Base-by-base conservation (phyloP, 92 coral and sea anemone species). In the Bergia puertoricense region DNA sequence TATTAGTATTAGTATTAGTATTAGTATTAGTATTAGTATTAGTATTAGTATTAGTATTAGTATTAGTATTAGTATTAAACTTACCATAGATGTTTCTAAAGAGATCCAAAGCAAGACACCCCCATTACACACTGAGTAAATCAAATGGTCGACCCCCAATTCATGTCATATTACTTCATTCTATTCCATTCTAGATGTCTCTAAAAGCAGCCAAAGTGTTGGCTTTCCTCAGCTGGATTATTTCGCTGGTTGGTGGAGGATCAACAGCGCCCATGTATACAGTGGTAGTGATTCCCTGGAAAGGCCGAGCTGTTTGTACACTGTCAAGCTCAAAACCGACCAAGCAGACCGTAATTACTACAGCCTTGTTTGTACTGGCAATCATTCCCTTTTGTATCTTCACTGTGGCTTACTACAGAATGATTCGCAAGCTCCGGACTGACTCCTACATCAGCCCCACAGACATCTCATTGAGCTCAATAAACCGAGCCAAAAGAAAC, bases 401-500 rank as follows among this genome's bases (percentile, higher is more conserved):
- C 40, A 46, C n/a, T 51, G 62, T 50, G 42, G 82, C 82, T 46
- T 50, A 79, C 62, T 46, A 5, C 43, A 79, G 40, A 36, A 79
- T 79, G 82, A 79, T 79, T n/a, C 57, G 66, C 38, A 79, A 79
- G 62, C 82, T 79, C 8, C 57, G 38, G 6, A 8, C 40, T 30
- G 82, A 79, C 67, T 79, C 65, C 1, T 36, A 79, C 37, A 37
- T 79, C 82, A 79, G 62, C 0, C 82, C 82, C 8, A 79, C 66
- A 11, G 82, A 79, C 42, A 48, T 45, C 42, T 79, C 82, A 8
- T 4, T 79, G 37, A 79, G 82, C 41, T 79, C 82, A 11, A 48
- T 79, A 22, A 79, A 79, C 67, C 82, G 82, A 2, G 42, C 66
- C 82, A 79, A 79, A 11, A 30, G 82, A n/a, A 79, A 79, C 82